Evolutionary conservation across 1,140 invertebrate genomes (phyloP).

Genomic region (Lycorma delicatula): DNA sequence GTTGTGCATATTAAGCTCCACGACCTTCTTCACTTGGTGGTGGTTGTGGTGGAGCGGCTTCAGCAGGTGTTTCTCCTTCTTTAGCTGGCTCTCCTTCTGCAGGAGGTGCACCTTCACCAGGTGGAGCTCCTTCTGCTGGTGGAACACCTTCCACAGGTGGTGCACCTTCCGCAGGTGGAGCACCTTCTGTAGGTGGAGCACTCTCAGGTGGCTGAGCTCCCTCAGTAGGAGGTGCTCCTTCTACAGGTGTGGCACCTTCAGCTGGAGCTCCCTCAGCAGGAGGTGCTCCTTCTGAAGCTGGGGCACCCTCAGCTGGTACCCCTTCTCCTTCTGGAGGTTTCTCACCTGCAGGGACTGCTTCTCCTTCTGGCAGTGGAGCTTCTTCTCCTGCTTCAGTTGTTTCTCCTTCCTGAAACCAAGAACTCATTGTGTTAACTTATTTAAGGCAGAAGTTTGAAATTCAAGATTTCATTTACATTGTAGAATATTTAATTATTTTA

Average conservation of each 20-base stretch:
- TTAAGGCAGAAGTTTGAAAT: no score
- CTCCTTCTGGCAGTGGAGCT: background rate
- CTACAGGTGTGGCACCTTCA: conserved; percentile 3
- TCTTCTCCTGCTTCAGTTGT: background rate
- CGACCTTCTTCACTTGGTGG: no score
- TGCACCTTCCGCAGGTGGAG: conserved; percentile 1
- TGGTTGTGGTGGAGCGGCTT: background rate
- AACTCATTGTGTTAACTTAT: no score
- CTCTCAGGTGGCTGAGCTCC: background rate
- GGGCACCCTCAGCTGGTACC: conserved; percentile 13
- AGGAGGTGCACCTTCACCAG: no score
- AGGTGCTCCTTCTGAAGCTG: conserved; percentile 9
- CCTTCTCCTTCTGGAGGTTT: conserved; percentile 12
- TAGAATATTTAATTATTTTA: no score
- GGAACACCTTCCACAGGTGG: conserved; percentile 2
- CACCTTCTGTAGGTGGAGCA: background rate
- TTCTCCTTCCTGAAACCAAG: no score
- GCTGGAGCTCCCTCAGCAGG: conserved; percentile 7
- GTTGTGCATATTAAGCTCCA: no score
- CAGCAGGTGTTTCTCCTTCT: background rate
- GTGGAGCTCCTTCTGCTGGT: background rate
- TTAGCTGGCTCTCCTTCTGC: conserved; percentile 3
- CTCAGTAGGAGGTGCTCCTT: background rate
- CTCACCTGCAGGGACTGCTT: conserved; percentile 7
- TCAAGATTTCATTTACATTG: no score